Percentiles rank a stretch among this genome's conserved stretches.
Conservation (phyloP, 2,888 invertebrate genomes). For the Drosophila villosipedis region DNA sequence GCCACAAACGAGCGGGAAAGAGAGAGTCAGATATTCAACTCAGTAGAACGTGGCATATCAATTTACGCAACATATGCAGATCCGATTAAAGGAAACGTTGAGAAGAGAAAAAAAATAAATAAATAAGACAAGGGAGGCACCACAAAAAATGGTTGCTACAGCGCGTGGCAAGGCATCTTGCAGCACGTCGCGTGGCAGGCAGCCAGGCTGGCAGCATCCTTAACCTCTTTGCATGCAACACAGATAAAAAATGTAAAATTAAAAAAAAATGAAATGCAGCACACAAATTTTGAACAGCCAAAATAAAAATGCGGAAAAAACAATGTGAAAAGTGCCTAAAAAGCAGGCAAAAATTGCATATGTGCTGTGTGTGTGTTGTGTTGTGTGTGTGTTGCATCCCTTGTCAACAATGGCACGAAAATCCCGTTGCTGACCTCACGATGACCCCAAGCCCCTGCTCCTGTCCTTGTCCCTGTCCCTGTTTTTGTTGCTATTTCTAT, state of each 20-base stretch:
- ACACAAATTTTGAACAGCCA: slow-evolving; percentile 48
- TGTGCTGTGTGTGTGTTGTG: slow-evolving; percentile 25
- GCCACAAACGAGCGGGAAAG: slow-evolving; percentile 22
- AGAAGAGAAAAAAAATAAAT: slow-evolving; percentile 18
- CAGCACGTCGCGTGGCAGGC: slow-evolving; percentile 72
- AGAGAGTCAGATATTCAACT: slow-evolving; percentile 34
- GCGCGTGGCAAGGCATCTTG: slow-evolving; percentile 49
- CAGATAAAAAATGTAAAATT: slow-evolving; percentile 62
- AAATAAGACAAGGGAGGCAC: slow-evolving; percentile 39
- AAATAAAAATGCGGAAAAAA: slow-evolving; percentile 34
- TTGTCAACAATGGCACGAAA: slow-evolving; percentile 78
- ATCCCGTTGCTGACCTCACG: slow-evolving; percentile 83
- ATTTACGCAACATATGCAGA: slow-evolving; percentile 80
- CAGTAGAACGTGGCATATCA: slow-evolving; percentile 63
- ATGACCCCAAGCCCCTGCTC: slow-evolving; percentile 78
- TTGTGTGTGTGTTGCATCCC: slow-evolving; percentile 65
- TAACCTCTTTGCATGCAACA: slow-evolving; percentile 53
- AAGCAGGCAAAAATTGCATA: slow-evolving; percentile 61
- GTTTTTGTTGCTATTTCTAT: slow-evolving; percentile 28
- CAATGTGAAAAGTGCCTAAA: slow-evolving; percentile 56
- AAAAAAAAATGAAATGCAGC: slow-evolving; percentile 41
- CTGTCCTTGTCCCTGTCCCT: slow-evolving; percentile 42
- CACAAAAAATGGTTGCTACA: slow-evolving; percentile 39
- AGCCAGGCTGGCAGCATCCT: slow-evolving; percentile 44
- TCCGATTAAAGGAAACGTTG: slow-evolving; percentile 59